phyloP scores from a whole-genome alignment of 2,797 vertebrate genomes.

The Picus viridis region DNA sequence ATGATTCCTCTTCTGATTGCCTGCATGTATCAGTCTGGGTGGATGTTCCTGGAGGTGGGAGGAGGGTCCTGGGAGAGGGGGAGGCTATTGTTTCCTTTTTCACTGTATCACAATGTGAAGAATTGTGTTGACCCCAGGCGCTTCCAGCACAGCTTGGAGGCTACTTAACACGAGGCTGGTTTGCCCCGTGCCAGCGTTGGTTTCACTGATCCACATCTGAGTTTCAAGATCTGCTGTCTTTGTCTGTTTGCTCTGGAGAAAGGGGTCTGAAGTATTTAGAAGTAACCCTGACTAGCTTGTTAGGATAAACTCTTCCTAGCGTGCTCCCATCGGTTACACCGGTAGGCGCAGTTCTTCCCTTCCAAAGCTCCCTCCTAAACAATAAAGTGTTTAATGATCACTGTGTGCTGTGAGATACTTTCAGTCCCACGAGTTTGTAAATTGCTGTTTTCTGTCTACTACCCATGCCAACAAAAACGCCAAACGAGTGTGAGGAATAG shows the following conservation, averaged over 20 bases:
- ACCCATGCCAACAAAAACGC: background rate
- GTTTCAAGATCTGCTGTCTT: constrained; percentile 15
- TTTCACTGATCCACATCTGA: background rate
- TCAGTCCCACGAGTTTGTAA: constrained; percentile 1
- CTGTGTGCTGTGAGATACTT: constrained; percentile 55
- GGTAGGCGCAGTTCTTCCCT: background rate
- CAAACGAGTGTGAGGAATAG: background rate
- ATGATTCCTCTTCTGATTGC: constrained; percentile 29
- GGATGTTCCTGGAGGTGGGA: constrained; percentile 9
- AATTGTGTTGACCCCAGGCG: background rate
- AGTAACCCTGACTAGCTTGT: constrained; percentile 6
- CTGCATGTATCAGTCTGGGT: constrained; percentile 21
- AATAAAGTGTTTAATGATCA: constrained; percentile 69
- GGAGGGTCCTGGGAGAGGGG: background rate
- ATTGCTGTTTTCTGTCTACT: constrained; percentile 10
- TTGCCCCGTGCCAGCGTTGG: background rate
- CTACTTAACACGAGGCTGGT: background rate
- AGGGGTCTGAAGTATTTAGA: background rate
- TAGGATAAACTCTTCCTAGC: constrained; percentile 47
- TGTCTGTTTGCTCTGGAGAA: background rate
- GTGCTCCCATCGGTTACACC: background rate
- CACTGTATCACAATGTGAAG: background rate
- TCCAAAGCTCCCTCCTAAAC: constrained; percentile 34
- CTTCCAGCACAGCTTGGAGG: background rate
- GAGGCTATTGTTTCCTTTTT: background rate